Percentiles rank a stretch among this genome's conserved stretches.
Conservation (phyloP, 2,113 vertebrate species). For the Andinoacara biseriatus region DNA sequence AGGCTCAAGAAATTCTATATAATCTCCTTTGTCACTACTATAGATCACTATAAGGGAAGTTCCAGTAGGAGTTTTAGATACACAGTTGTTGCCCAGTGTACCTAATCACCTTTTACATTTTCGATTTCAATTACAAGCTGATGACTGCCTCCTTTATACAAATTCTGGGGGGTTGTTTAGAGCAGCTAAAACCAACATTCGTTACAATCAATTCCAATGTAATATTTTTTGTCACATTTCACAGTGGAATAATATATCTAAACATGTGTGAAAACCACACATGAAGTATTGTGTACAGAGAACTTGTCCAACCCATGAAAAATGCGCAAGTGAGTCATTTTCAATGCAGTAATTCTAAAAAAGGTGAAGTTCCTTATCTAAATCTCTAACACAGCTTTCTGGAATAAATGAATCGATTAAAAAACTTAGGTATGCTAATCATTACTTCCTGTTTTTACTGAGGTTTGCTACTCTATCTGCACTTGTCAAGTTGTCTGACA, state of each 20-base stretch:
- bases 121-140: neutral
- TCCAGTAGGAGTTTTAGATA: too few species aligned
- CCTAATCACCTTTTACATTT: neutral
- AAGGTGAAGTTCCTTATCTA: neutral
- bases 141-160: neutral
- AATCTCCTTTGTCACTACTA: neutral
- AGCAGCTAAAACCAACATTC: neutral
- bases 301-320: neutral
- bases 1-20: neutral
- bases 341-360: neutral
- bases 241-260: neutral
- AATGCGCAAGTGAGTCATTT: neutral
- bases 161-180: neutral
- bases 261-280: neutral
- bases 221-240: neutral
- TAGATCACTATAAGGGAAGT: too few species aligned
- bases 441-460: constrained; percentile 4
- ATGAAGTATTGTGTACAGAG: neutral
- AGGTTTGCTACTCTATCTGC: neutral
- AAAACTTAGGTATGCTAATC: constrained; percentile 6
- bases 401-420: neutral
- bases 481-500: constrained; percentile 32
- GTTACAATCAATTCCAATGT: neutral
- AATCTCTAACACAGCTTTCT: neutral
- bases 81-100: neutral